Evolutionary conservation across 2,888 invertebrate species (phyloP).

Genomic region (Apotomis turbidana): DNA sequence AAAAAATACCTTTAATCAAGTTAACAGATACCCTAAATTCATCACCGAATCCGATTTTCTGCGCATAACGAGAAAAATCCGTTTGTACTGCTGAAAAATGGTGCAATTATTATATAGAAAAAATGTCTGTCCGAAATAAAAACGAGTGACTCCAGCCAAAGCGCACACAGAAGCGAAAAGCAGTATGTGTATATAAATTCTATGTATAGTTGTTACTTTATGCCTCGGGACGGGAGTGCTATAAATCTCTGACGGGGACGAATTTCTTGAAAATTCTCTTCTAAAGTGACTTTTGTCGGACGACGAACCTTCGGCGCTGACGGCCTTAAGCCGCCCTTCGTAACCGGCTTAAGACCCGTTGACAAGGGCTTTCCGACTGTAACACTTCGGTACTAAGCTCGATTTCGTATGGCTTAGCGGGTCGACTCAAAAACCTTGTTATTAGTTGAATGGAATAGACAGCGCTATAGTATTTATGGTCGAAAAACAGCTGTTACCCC

Average conservation of each 20-base stretch:
- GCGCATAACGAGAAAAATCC: slow-evolving; percentile 6
- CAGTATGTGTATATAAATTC: background rate
- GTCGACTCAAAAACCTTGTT: slow-evolving; percentile 32
- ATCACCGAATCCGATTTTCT: slow-evolving; percentile 2
- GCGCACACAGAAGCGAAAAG: background rate
- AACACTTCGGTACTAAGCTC: slow-evolving; percentile 4
- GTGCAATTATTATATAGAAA: slow-evolving; percentile 26
- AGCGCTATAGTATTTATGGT: slow-evolving; percentile 38
- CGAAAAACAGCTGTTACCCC: slow-evolving; percentile 34
- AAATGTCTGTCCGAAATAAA: slow-evolving; percentile 35
- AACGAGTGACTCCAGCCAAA: slow-evolving; percentile 31
- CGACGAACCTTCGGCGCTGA: slow-evolving; percentile 56
- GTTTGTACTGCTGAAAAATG: slow-evolving; percentile 25
- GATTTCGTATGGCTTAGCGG: background rate
- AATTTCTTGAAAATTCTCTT: slow-evolving; percentile 39
- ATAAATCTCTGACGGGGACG: slow-evolving; percentile 41
- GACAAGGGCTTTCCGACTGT: slow-evolving; percentile 43
- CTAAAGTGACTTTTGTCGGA: slow-evolving; percentile 46
- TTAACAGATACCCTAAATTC: slow-evolving; percentile 10
- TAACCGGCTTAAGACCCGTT: slow-evolving; percentile 61
- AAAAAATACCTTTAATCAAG: background rate
- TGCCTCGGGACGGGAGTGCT: slow-evolving; percentile 13
- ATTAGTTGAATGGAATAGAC: slow-evolving; percentile 25
- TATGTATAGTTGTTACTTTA: background rate
- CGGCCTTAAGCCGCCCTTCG: slow-evolving; percentile 68